Evolutionary conservation across 2,113 vertebrate genomes (phyloP), one percentile per base, ranked within the genome.

Genomic region (Gallinago media): DNA sequence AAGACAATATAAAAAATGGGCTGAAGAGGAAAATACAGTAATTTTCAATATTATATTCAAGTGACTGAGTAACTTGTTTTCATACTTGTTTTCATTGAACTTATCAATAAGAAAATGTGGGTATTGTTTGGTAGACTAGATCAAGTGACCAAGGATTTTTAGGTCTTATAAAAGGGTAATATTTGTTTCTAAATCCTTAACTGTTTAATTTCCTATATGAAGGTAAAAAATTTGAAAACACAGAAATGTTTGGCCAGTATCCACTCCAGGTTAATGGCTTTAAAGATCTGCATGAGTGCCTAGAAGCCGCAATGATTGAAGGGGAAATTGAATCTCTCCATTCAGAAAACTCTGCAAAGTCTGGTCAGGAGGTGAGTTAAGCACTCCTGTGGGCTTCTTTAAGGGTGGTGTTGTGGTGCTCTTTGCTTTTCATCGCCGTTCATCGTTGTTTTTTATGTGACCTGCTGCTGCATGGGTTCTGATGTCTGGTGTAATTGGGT

Each of bases 141-240:
- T 76, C 50, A 80, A 14, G 16, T 89, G 38, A 81, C 12, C 8
- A 54, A 59, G 32, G 27, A 20, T 61, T 67, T 3, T 29, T 77
- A 38, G 8, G 1, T 1, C 46, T 65, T 81, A 55, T 32, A 19
- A 38, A 52, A 83, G 11, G 12, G 50, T 80, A 63, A 54, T 49
- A 3, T 42, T 94, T 84, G 10, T 88, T 88, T 9, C 46, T 94
- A 32, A 88, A 88, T 68, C 40, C 18, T 22, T 34, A 72, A 76
- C 32, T 93, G 23, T 88, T 91, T 56, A 46, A 89, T 91, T 85
- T 96, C 66, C 92, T 75, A 88, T 47, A 15, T 73, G 85, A 93
- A 99, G 99, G 99, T 93, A 99, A 99, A 98, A 99, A 99, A 95
- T 99, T 99, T 98, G 99, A 99, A 96, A 99, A 99, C 97, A 99